phyloP scores from a whole-genome alignment of 1,140 invertebrate species.

The Pogonomyrmex barbatus region DNA sequence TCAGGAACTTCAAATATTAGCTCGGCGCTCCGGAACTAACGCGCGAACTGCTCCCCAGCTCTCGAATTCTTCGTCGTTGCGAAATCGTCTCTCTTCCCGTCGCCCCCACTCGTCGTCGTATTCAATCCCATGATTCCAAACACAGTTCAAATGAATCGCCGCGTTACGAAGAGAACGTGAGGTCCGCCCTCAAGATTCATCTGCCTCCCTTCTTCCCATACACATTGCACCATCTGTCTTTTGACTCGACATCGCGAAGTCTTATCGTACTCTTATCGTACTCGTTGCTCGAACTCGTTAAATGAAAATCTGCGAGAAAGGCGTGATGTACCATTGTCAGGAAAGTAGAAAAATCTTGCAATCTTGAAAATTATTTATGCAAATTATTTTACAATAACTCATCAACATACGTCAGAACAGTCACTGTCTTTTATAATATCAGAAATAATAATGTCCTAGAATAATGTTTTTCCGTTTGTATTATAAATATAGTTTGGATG shows the following conservation, averaged over 20 bases:
- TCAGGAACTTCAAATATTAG: conserved; percentile 77
- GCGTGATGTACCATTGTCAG: too few species aligned
- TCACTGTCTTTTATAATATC: neutral
- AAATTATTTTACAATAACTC: neutral
- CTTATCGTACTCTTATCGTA: neutral
- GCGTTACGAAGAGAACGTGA: neutral
- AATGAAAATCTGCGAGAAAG: conserved; percentile 21
- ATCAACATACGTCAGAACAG: neutral
- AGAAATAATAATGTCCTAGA: neutral
- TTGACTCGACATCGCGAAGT: conserved; percentile 24
- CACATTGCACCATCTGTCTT: conserved; percentile 20
- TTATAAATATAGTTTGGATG: neutral
- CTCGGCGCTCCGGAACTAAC: conserved; percentile 61
- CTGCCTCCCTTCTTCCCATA: neutral
- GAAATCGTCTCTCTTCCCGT: neutral
- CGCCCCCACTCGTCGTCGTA: conserved; percentile 17
- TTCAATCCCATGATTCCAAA: conserved; percentile 29
- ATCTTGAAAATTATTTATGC: neutral
- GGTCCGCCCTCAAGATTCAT: conserved; percentile 2
- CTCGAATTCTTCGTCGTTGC: conserved; percentile 40
- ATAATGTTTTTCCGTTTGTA: neutral
- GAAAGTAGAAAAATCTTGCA: neutral
- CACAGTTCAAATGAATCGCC: conserved; percentile 10
- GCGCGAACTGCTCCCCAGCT: conserved; percentile 43
- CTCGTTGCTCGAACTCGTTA: neutral